Conservation (phyloP, 2,888 invertebrate species). For the Coenonympha arcania region DNA sequence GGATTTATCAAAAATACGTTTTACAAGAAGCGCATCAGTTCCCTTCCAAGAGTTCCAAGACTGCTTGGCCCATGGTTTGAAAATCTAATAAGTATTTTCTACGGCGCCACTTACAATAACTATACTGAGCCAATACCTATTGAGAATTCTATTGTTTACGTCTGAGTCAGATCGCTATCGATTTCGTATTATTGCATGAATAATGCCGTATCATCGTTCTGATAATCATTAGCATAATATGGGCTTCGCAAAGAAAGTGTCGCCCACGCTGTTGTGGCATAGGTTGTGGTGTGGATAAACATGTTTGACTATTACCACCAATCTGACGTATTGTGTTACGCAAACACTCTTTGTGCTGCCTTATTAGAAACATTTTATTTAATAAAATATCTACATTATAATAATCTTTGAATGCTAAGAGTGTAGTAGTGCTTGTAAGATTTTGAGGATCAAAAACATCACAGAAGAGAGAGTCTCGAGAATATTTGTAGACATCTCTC, state of each 20-base stretch:
- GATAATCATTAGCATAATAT: constrained; percentile 29
- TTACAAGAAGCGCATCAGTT: constrained; percentile 1
- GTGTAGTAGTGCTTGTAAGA: too few species aligned
- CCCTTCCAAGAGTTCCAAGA: constrained; percentile 2
- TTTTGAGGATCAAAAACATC: too few species aligned
- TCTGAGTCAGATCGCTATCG: constrained; percentile 34
- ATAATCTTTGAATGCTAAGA: too few species aligned
- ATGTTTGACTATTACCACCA: constrained; percentile 9
- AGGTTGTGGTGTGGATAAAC: constrained; percentile 8
- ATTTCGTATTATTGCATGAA: constrained; percentile 45
- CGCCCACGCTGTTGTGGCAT: constrained; percentile 27
- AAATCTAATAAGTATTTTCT: constrained; percentile 9
- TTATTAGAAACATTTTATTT: too few species aligned
- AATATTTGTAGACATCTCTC: too few species aligned
- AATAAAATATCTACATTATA: too few species aligned
- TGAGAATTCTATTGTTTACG: constrained; percentile 20
- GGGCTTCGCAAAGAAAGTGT: constrained; percentile 25
- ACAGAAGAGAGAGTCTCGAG: too few species aligned
- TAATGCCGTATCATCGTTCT: constrained; percentile 32
- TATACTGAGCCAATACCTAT: constrained; percentile 13
- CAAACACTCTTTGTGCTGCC: neutral
- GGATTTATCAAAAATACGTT: too few species aligned
- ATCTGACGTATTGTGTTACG: neutral
- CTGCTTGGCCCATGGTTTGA: too few species aligned
- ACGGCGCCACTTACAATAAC: too few species aligned